phyloP scores from a whole-genome alignment of 2,797 vertebrate species.

The Corythornis leucogaster region DNA sequence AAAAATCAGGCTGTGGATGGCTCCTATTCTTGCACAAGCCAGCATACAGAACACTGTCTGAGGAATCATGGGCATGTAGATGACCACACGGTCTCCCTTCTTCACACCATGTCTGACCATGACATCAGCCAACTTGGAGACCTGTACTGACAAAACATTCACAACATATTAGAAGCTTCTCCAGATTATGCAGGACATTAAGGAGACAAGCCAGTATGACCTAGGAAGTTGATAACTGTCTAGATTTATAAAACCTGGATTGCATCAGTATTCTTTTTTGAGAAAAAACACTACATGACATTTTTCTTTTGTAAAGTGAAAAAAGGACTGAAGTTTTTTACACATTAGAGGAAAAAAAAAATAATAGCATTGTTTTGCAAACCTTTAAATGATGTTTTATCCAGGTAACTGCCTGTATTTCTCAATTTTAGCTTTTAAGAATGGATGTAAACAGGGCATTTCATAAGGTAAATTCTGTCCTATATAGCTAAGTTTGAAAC shows the following conservation, averaged over 20 bases:
- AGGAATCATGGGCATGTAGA: conserved; percentile 99
- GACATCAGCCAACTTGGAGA: conserved; percentile 92
- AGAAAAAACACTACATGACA: neutral
- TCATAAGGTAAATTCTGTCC: neutral
- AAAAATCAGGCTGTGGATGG: conserved; percentile 96
- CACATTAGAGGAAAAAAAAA: neutral
- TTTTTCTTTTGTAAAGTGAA: neutral
- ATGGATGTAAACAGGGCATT: neutral
- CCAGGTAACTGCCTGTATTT: neutral
- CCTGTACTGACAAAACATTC: conserved; percentile 72
- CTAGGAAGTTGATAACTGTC: neutral
- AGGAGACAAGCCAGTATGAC: neutral
- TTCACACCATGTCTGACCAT: conserved; percentile 87
- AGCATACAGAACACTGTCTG: conserved; percentile 95
- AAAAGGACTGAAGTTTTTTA: neutral
- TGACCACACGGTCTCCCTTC: conserved; percentile 92
- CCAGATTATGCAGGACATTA: fast-evolving
- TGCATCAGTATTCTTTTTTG: neutral
- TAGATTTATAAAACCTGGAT: too few species aligned
- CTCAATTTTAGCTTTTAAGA: neutral
- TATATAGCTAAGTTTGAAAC: neutral
- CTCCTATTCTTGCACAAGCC: conserved; percentile 94
- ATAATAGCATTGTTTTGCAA: neutral
- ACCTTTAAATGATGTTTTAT: neutral
- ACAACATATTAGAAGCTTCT: neutral